These are phyloP conservation scores for Dendrolimus kikuchii DNA, from an alignment of 1,140 invertebrate genomes.

Conservation along the genomic window DNA sequence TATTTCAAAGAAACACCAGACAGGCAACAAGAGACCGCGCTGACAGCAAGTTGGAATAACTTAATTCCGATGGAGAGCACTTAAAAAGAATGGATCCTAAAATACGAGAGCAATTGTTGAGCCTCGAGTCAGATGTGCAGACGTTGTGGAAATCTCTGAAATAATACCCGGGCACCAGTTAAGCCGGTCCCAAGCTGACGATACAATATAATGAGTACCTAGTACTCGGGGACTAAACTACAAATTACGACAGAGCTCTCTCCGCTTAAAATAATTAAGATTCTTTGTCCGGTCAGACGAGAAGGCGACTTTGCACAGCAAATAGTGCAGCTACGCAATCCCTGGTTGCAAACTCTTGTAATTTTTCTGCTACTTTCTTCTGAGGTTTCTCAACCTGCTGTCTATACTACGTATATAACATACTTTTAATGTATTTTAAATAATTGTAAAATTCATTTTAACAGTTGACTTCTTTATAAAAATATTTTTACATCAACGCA, in stretches of 20 bases:
- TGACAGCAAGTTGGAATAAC: constrained; percentile 37
- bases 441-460: no score
- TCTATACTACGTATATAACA: no score
- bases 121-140: constrained; percentile 41
- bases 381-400: no score
- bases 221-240: constrained; percentile 40
- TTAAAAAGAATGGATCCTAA: constrained; percentile 44
- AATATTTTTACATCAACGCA: no score
- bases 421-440: no score
- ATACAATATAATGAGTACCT: constrained; percentile 56
- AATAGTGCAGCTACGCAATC: constrained; percentile 3
- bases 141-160: constrained; percentile 53
- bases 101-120: constrained; percentile 37
- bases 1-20: constrained; percentile 11
- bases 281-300: constrained; percentile 47
- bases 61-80: constrained; percentile 47
- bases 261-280: constrained; percentile 65
- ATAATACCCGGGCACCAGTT: constrained; percentile 46
- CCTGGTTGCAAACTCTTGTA: no score
- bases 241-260: constrained; percentile 50
- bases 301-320: constrained; percentile 10
- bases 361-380: no score
- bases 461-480: no score
- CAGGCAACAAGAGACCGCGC: constrained; percentile 22
- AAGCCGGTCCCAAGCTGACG: constrained; percentile 38